Conservation (phyloP, 2,797 vertebrate genomes). For the Sebastes vulpes region DNA sequence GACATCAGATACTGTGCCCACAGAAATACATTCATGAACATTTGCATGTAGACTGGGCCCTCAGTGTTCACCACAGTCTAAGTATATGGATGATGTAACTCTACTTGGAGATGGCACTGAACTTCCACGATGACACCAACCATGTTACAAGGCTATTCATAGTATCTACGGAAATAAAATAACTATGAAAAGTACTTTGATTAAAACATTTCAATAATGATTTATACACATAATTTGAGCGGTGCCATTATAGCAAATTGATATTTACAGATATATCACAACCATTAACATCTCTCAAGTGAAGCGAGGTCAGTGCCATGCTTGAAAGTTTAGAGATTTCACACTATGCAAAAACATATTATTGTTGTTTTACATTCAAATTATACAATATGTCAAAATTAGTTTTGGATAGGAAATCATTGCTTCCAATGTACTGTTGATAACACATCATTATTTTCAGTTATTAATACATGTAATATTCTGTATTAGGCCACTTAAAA, state of each 20-base stretch:
- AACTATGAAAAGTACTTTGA: background rate
- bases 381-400: background rate
- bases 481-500: background rate
- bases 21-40: background rate
- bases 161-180: background rate
- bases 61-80: background rate
- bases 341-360: background rate
- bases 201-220: background rate
- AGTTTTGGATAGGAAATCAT: background rate
- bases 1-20: constrained; percentile 15
- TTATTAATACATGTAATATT: background rate
- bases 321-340: background rate
- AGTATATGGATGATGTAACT: constrained; percentile 29
- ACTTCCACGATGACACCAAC: background rate
- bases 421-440: background rate
- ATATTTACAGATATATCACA: background rate
- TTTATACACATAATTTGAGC: background rate
- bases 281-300: background rate
- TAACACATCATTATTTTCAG: background rate
- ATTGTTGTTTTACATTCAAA: background rate
- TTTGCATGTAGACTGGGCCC: constrained; percentile 47
- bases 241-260: background rate
- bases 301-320: background rate
- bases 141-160: constrained; percentile 13
- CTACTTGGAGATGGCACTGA: constrained; percentile 8